A percentile compares a stretch with the other conserved stretches of the same genome.
Evolutionary conservation across 2,888 invertebrate genomes (phyloP).

Genomic region (Callinectes sapidus): DNA sequence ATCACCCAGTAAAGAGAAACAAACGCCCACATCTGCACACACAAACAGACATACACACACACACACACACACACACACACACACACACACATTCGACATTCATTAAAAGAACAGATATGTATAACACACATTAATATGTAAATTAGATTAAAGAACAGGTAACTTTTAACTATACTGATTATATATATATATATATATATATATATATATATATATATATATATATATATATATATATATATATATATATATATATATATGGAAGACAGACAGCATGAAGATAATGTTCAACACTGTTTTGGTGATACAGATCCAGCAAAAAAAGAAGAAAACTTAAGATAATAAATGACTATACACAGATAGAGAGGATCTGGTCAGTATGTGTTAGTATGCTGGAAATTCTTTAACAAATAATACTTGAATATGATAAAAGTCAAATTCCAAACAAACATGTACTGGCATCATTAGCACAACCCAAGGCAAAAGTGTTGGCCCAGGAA

Average conservation of each 20-base stretch:
- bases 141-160: not conserved
- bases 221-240: no score
- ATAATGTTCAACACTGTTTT: not conserved
- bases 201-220: no score
- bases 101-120: not conserved
- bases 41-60: not conserved
- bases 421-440: not conserved
- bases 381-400: not conserved
- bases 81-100: slow-evolving; percentile 1
- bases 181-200: no score
- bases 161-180: not conserved
- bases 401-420: not conserved
- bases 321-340: not conserved
- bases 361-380: not conserved
- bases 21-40: not conserved
- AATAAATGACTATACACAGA: slow-evolving; percentile 4
- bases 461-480: not conserved
- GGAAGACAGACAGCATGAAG: not conserved
- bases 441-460: not conserved
- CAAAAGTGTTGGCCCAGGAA: not conserved
- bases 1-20: slow-evolving; percentile 18
- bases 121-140: not conserved
- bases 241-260: no score
- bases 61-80: not conserved
- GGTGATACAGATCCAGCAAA: not conserved